These are phyloP conservation scores for Sminthurides bifidus DNA, from an alignment of 1,140 invertebrate genomes.

Conservation along the genomic window DNA sequence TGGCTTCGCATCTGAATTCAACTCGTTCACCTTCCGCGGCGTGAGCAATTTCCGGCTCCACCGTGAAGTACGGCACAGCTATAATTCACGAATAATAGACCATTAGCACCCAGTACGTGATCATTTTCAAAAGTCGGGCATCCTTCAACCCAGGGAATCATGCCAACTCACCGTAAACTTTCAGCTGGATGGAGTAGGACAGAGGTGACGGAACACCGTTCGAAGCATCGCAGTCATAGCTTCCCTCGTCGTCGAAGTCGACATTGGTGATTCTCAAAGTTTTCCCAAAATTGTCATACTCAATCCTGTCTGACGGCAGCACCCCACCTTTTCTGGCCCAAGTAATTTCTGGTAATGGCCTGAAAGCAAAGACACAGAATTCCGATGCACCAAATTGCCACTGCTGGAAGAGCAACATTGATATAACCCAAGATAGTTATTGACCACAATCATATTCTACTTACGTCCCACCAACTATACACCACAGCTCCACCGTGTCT, in stretches of 20 bases:
- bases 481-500: slow-evolving; percentile 67
- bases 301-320: slow-evolving; percentile 55
- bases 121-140: too few species aligned
- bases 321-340: slow-evolving; percentile 67
- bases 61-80: slow-evolving; percentile 83
- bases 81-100: too few species aligned
- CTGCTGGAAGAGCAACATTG: slow-evolving; percentile 13
- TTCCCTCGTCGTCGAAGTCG: slow-evolving; percentile 71
- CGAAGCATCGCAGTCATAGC: slow-evolving; percentile 78
- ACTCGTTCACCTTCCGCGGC: slow-evolving; percentile 83
- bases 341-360: slow-evolving; percentile 42
- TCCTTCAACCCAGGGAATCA: too few species aligned
- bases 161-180: slow-evolving; percentile 52
- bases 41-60: slow-evolving; percentile 77
- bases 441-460: slow-evolving; percentile 36
- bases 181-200: slow-evolving; percentile 69
- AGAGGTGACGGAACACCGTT: slow-evolving; percentile 75
- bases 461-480: slow-evolving; percentile 82
- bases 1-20: slow-evolving; percentile 74
- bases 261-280: slow-evolving; percentile 74
- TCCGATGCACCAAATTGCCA: background rate
- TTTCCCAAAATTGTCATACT: slow-evolving; percentile 77
- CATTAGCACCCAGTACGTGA: too few species aligned
- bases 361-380: slow-evolving; percentile 25
- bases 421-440: background rate